Conservation (phyloP, 2,113 vertebrate genomes). For the Chamaea fasciata region DNA sequence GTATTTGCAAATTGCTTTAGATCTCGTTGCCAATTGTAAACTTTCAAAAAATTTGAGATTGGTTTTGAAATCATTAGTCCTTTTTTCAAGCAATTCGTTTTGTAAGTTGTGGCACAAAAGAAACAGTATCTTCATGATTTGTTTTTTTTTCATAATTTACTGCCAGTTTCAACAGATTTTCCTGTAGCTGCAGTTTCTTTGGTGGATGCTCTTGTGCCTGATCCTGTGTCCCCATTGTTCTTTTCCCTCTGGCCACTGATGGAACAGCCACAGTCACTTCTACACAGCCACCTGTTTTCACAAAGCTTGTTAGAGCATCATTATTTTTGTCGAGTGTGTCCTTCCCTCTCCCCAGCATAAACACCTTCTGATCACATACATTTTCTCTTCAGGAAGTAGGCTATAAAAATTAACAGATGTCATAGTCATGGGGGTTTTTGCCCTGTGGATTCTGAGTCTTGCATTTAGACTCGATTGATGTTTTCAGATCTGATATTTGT, state of each 20-base stretch:
- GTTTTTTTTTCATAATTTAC: not conserved
- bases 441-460: not conserved
- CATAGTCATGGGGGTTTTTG: not conserved
- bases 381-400: not conserved
- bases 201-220: not conserved
- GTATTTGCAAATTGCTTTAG: not conserved
- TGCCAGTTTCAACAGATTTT: slow-evolving; percentile 40
- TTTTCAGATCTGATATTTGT: slow-evolving; percentile 5
- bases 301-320: not conserved
- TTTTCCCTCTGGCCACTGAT: not conserved
- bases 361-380: not conserved
- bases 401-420: slow-evolving; percentile 14
- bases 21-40: not conserved
- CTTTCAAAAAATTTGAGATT: not conserved
- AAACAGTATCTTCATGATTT: not conserved
- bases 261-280: not conserved
- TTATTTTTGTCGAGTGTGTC: not conserved
- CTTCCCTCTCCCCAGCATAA: not conserved
- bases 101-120: not conserved
- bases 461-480: not conserved
- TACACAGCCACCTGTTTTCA: not conserved
- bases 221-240: not conserved
- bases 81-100: slow-evolving; percentile 19
- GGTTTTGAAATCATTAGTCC: not conserved
- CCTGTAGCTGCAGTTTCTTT: slow-evolving; percentile 5